phyloP scores from a whole-genome alignment of 30 jellyfish, hydroid and myxozoan species.

The Turritopsis dohrnii region DNA sequence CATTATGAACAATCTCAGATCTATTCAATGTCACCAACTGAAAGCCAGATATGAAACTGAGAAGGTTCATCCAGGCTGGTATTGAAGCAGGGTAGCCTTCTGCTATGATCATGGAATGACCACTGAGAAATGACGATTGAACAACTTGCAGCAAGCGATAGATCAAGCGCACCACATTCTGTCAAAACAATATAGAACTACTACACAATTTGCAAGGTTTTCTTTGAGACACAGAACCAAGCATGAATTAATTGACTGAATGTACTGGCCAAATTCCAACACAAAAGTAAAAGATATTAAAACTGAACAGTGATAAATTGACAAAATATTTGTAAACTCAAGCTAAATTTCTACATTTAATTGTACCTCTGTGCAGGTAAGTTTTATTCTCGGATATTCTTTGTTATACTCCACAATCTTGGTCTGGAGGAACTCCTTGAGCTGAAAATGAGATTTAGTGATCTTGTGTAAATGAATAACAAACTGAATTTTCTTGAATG shows the following conservation, averaged over 20 bases:
- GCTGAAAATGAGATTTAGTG: background rate
- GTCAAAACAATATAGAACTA: conserved; percentile 5
- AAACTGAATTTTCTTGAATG: too few species aligned
- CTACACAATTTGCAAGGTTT: too few species aligned
- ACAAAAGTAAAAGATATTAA: too few species aligned
- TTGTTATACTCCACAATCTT: conserved; percentile 53
- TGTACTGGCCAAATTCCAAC: too few species aligned
- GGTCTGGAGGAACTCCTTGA: conserved; percentile 22
- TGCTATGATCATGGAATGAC: conserved; percentile 60
- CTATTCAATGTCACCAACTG: conserved; percentile 46
- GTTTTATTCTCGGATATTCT: conserved; percentile 60
- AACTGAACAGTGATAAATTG: too few species aligned
- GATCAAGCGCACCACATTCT: conserved; percentile 41
- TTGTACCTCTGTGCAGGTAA: conserved; percentile 47
- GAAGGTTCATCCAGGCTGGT: conserved; percentile 39
- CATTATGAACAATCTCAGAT: conserved; percentile 39
- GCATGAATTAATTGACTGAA: too few species aligned
- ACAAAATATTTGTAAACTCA: too few species aligned
- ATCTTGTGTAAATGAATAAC: too few species aligned
- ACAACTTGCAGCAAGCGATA: conserved; percentile 51
- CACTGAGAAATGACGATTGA: conserved; percentile 60
- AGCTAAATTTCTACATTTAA: too few species aligned
- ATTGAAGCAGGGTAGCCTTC: conserved; percentile 69
- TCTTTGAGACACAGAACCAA: too few species aligned
- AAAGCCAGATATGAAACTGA: conserved; percentile 51